A percentile compares a stretch with the other conserved stretches of the same genome.
phyloP scores from a whole-genome alignment of 37 sponge, comb jelly and placozoan genomes.

The Crambe crambe region DNA sequence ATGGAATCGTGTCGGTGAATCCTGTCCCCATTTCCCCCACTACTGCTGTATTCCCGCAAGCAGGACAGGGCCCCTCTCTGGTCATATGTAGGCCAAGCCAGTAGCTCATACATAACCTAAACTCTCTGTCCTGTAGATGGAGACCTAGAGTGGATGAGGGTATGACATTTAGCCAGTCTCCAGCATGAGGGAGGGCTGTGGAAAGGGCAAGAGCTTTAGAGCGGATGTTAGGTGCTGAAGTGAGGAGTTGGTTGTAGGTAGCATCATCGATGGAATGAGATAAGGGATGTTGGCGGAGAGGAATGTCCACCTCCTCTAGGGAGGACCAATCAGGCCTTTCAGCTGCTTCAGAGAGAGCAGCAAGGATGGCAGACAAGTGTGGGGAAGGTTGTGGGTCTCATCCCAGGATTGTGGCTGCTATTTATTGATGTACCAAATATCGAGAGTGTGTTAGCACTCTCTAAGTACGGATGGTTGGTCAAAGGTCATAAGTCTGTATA shows the following conservation, averaged over 20 bases:
- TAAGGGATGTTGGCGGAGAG: not conserved
- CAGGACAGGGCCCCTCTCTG: too few species aligned
- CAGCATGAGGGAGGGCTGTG: constrained; percentile 15
- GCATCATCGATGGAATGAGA: not conserved
- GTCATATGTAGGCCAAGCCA: not conserved
- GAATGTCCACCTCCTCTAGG: not conserved
- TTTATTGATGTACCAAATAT: too few species aligned
- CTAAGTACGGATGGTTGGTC: too few species aligned
- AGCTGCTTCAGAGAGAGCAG: not conserved
- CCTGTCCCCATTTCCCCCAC: too few species aligned
- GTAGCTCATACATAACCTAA: not conserved
- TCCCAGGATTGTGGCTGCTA: not conserved
- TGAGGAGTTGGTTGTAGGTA: not conserved
- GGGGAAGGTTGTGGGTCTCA: too few species aligned
- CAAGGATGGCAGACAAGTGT: not conserved
- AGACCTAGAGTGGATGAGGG: not conserved
- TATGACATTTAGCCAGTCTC: not conserved
- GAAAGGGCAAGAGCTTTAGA: not conserved
- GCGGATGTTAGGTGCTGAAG: not conserved
- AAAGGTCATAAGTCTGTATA: too few species aligned
- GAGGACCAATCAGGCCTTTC: not conserved
- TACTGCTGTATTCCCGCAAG: too few species aligned
- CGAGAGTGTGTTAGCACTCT: too few species aligned
- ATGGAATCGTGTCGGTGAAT: too few species aligned
- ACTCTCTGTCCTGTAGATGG: not conserved